Evolutionary conservation across 1,140 invertebrate species (phyloP).

Genomic region (Acromyrmex heyeri): DNA sequence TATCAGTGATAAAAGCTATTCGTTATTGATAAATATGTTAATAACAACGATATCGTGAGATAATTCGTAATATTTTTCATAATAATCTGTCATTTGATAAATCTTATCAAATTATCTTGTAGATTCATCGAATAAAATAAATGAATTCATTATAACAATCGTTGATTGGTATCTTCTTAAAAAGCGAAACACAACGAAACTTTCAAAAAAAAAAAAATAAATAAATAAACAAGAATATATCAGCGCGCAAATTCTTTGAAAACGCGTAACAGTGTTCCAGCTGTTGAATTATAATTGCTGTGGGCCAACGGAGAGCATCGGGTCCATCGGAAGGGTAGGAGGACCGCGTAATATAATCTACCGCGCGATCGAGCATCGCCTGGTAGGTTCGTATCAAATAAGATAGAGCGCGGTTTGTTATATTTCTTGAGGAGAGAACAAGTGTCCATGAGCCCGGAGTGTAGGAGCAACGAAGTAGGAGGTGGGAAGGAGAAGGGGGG

Average conservation of each 20-base stretch:
- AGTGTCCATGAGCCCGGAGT: constrained; percentile 45
- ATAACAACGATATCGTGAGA: neutral
- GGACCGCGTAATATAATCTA: constrained; percentile 45
- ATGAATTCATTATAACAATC: neutral
- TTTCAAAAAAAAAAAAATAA: neutral
- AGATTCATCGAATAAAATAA: neutral
- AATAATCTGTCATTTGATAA: neutral
- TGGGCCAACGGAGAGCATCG: neutral
- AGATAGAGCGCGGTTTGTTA: constrained; percentile 60
- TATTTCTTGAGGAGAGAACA: constrained; percentile 54
- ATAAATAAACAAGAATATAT: neutral
- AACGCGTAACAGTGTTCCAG: constrained; percentile 23
- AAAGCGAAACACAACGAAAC: neutral
- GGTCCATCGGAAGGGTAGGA: neutral
- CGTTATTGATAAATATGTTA: constrained; percentile 17
- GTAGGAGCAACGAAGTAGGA: constrained; percentile 39
- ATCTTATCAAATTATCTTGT: constrained; percentile 15
- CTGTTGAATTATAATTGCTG: constrained; percentile 29
- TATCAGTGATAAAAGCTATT: neutral
- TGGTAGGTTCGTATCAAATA: constrained; percentile 53
- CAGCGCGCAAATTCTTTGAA: neutral
- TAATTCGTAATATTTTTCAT: constrained; percentile 5
- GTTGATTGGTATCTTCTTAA: neutral
- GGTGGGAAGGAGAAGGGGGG: constrained; percentile 11
- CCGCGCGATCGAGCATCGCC: constrained; percentile 39